Evolutionary conservation across 2,113 vertebrate genomes (phyloP), one percentile per base, ranked within the genome.

Genomic region (Gopherus flavomarginatus): DNA sequence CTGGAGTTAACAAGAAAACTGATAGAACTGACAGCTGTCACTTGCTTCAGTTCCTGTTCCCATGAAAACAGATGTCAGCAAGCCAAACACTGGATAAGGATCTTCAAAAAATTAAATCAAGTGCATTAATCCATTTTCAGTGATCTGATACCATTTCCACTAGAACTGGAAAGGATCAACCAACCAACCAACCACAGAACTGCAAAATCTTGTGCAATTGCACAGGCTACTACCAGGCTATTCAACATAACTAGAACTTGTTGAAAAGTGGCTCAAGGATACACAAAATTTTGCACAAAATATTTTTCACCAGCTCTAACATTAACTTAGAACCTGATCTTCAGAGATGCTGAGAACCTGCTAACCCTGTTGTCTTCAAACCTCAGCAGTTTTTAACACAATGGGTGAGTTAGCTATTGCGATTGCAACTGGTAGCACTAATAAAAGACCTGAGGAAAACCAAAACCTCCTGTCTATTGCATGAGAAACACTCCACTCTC

Each of bases 41-140:
- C 16, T 84, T 94, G 95, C 86, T 50, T 94, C 92, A 91, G 3
- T 24, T 91, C 80, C 75, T 94, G 90, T 95, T 96, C 59, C 96
- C 93, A 95, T 92, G 92, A 93, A 95, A 96, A 97, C 96, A 50
- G 65, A 24, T 42, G 89, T 0, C 13, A 95, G 93, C 85, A 17
- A 93, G 35, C 86, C 75, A 90, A 96, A 93, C 56, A 87, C 78
- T 81, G 59, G 77, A 72, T 91, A 93, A 89, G 94, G 87, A 3
- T 19, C 65, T 72, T 72, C 21, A 38, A 72, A 69, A 72, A n/a
- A 38, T 72, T 47, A 78, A 47, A 78, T 14, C 75, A 44, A 78
- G 75, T 78, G 42, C 26, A 44, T 44, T 44, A 78, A 27, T 75
- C 85, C 92, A 42, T 87, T 93, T 93, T 93, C 47, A 3, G 1